Evolutionary conservation across 2,888 invertebrate genomes (phyloP), one percentile per base, ranked within the genome.

Genomic region (Phoenoteleia sp.): DNA sequence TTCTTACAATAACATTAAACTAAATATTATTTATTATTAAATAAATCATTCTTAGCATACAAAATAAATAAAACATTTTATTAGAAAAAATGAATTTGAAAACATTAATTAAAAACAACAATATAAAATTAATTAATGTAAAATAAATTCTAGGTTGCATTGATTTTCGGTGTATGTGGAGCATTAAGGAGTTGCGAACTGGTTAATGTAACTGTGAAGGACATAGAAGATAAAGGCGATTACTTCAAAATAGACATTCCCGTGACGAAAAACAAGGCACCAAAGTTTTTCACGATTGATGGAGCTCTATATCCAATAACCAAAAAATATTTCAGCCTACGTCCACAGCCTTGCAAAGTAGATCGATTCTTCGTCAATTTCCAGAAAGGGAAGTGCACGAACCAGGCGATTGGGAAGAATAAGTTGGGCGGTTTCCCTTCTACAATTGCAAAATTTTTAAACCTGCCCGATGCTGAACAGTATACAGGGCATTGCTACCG

Each of bases 281-380:
- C 58, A 6, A 75, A 49, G n/a, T 42, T 52, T 19, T 75, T 64
- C 21, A 64, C 49, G 2, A 62, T 75, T 29, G 62, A 64, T n/a
- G n/a, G n/a, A n/a, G n/a, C n/a, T n/a, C n/a, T n/a, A n/a, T n/a
- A n/a, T n/a, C n/a, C n/a, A n/a, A n/a, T n/a, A n/a, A n/a, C n/a
- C n/a, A n/a, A n/a, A n/a, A n/a, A n/a, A n/a, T n/a, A n/a, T n/a
- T n/a, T n/a, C n/a, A n/a, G n/a, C n/a, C n/a, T n/a, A n/a, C n/a
- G n/a, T n/a, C n/a, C n/a, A n/a, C n/a, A n/a, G n/a, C n/a, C n/a
- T n/a, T n/a, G n/a, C n/a, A n/a, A n/a, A n/a, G n/a, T n/a, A n/a
- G n/a, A n/a, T n/a, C n/a, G n/a, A n/a, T n/a, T n/a, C n/a, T n/a
- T n/a, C n/a, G n/a, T n/a, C n/a, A n/a, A n/a, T n/a, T n/a, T n/a